A percentile compares a stretch with the other conserved stretches of the same genome.
phyloP scores from a whole-genome alignment of 2,888 invertebrate genomes.

The Pocota personata region DNA sequence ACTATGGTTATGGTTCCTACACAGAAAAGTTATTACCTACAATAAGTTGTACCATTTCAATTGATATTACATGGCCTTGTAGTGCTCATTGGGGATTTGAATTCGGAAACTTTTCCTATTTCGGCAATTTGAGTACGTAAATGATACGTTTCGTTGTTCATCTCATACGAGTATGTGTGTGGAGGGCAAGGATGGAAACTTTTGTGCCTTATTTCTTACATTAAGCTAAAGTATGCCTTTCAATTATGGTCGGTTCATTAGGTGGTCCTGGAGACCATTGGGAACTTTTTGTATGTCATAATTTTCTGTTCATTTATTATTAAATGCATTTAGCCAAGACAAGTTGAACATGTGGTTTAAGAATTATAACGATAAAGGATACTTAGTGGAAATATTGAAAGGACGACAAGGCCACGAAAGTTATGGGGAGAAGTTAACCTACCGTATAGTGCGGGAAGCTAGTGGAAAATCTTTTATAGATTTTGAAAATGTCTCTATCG shows the following conservation, averaged over 20 bases:
- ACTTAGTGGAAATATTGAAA: neutral
- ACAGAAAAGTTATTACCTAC: slow-evolving; percentile 17
- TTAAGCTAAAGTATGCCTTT: slow-evolving; percentile 38
- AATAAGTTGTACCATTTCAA: slow-evolving; percentile 53
- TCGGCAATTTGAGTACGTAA: slow-evolving; percentile 44
- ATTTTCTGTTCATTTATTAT: slow-evolving; percentile 14
- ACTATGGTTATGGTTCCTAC: slow-evolving; percentile 1
- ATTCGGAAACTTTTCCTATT: slow-evolving; percentile 49
- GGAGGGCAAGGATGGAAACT: neutral
- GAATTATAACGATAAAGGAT: neutral
- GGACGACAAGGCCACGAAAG: neutral
- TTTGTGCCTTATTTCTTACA: slow-evolving; percentile 19
- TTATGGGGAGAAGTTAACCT: too few species aligned
- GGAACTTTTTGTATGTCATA: neutral
- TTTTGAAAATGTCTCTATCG: too few species aligned
- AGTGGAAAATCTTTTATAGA: too few species aligned
- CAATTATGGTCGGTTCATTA: slow-evolving; percentile 38
- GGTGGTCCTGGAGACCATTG: neutral
- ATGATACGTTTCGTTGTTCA: slow-evolving; percentile 3
- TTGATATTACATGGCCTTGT: slow-evolving; percentile 49
- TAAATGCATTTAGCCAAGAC: neutral
- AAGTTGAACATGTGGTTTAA: neutral
- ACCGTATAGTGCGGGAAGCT: too few species aligned
- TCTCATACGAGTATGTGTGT: neutral
- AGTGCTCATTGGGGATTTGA: slow-evolving; percentile 49